Percentiles rank a stretch among this genome's conserved stretches.
Conservation (phyloP, 2,113 vertebrate genomes). For the Garra rufa region DNA sequence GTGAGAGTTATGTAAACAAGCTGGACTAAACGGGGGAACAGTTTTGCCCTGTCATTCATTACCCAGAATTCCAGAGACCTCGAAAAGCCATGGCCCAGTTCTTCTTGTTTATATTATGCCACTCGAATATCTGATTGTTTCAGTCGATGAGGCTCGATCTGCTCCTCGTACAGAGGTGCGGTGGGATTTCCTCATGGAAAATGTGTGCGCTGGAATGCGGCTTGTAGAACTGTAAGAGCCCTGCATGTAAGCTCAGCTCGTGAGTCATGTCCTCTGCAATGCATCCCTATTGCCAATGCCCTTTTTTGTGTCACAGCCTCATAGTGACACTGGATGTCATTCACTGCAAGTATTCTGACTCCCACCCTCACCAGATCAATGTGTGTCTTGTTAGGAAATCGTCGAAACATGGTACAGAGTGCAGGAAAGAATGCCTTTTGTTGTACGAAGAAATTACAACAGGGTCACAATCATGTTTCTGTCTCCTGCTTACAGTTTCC, state of each 20-base stretch:
- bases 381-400: slow-evolving; percentile 44
- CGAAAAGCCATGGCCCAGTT: slow-evolving; percentile 65
- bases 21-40: slow-evolving; percentile 65
- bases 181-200: slow-evolving; percentile 72
- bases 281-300: slow-evolving; percentile 52
- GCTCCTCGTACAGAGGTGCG: slow-evolving; percentile 33
- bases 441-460: slow-evolving; percentile 27
- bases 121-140: slow-evolving; percentile 28
- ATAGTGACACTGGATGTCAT: slow-evolving; percentile 49
- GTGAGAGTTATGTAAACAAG: slow-evolving; percentile 74
- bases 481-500: slow-evolving; percentile 30
- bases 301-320: slow-evolving; percentile 43
- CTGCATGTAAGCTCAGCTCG: slow-evolving; percentile 50
- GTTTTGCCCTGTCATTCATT: slow-evolving; percentile 69
- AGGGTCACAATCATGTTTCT: slow-evolving; percentile 30
- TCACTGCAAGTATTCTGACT: slow-evolving; percentile 41
- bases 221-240: slow-evolving; percentile 49
- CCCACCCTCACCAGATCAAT: slow-evolving; percentile 32
- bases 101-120: slow-evolving; percentile 65
- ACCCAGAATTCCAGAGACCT: slow-evolving; percentile 69
- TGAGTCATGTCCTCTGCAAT: slow-evolving; percentile 56
- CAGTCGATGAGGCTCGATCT: slow-evolving; percentile 22
- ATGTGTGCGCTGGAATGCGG: slow-evolving; percentile 64
- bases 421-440: slow-evolving; percentile 35
- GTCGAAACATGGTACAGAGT: slow-evolving; percentile 27